phyloP scores from a whole-genome alignment of 2,888 invertebrate genomes.

The Frankliniella intonsa region DNA sequence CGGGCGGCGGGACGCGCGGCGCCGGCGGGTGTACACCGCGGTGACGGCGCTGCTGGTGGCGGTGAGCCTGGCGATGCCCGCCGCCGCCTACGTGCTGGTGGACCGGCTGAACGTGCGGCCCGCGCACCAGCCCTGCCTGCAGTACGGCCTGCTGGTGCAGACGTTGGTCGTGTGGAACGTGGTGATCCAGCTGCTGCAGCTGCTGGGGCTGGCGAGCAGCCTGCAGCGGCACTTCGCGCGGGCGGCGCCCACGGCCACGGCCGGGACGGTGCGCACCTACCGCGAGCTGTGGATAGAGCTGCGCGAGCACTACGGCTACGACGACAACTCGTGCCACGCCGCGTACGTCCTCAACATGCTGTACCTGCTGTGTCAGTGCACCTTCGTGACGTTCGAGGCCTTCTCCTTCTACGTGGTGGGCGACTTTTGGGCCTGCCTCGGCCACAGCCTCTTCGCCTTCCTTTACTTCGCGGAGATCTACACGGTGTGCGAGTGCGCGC shows the following conservation, averaged over 20 bases:
- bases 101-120: neutral
- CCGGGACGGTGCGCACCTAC: neutral
- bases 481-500: neutral
- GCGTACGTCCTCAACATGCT: neutral
- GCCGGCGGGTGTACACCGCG: neutral
- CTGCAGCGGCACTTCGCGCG: neutral
- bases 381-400: neutral
- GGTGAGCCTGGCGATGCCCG: neutral
- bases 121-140: neutral
- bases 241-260: neutral
- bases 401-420: neutral
- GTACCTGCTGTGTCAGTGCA: neutral
- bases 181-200: slow-evolving; percentile 7
- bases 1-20: neutral
- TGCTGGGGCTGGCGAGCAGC: neutral
- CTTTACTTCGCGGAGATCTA: neutral
- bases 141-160: neutral
- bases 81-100: neutral
- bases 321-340: neutral
- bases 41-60: neutral
- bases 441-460: neutral
- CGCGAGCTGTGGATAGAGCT: neutral
- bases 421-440: neutral
- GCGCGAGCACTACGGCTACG: neutral
- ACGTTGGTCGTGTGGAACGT: slow-evolving; percentile 1